These are phyloP conservation scores for Epinotia demarniana DNA, from an alignment of 2,888 invertebrate species.

Conservation along the genomic window DNA sequence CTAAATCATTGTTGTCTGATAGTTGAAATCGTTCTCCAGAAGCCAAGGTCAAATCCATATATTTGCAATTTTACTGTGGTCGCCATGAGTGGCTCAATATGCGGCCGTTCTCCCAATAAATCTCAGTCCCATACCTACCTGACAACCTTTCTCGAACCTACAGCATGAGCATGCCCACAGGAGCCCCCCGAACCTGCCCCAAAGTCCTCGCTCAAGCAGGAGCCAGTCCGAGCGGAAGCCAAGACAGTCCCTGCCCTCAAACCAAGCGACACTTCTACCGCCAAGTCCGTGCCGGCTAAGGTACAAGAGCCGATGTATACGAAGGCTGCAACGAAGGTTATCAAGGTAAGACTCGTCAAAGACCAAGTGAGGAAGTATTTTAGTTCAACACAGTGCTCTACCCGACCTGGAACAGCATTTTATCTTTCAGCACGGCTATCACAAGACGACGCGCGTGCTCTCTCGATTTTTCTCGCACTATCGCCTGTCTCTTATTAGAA, in stretches of 20 bases:
- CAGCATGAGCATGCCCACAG: constrained; percentile 51
- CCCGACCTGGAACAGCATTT: too few relatives aligned
- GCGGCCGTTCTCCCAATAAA: too few relatives aligned
- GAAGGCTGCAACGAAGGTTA: constrained; percentile 71
- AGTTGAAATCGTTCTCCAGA: too few relatives aligned
- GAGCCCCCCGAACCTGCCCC: constrained; percentile 67
- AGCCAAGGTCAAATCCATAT: too few relatives aligned
- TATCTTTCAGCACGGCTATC: too few relatives aligned
- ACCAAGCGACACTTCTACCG: constrained; percentile 64
- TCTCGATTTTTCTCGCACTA: too few relatives aligned
- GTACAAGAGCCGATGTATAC: constrained; percentile 76
- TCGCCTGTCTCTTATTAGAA: too few relatives aligned
- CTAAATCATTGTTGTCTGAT: too few relatives aligned
- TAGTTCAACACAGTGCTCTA: not conserved
- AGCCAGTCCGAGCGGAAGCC: constrained; percentile 70
- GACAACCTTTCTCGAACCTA: constrained; percentile 5
- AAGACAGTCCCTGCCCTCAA: constrained; percentile 73
- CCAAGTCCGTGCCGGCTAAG: constrained; percentile 73
- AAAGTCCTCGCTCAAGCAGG: constrained; percentile 62
- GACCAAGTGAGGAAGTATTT: not conserved
- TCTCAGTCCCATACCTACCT: not conserved
- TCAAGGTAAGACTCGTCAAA: constrained; percentile 59
- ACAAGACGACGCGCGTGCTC: too few relatives aligned
- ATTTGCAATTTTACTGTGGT: too few relatives aligned
- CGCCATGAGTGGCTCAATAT: too few relatives aligned